Percentiles rank a stretch among this genome's conserved stretches.
phyloP scores from a whole-genome alignment of 2,888 invertebrate species.

The Agrenia bidenticulata region DNA sequence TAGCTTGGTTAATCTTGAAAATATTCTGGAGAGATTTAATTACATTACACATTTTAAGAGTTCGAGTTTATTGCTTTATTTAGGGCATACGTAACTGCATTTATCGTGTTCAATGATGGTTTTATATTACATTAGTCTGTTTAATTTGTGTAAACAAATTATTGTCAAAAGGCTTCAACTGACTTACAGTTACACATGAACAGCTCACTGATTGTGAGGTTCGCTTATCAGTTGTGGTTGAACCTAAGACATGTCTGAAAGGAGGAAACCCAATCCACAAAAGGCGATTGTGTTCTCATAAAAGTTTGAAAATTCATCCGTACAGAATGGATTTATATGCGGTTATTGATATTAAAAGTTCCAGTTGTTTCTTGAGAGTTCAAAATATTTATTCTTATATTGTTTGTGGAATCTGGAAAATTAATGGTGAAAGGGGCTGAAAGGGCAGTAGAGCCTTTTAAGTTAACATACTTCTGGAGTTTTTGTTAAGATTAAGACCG shows the following conservation, averaged over 20 bases:
- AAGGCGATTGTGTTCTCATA: constrained; percentile 4
- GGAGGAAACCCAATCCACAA: constrained; percentile 10
- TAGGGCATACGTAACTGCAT: background rate
- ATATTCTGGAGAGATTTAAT: no score
- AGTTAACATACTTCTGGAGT: no score
- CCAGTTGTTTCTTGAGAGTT: no score
- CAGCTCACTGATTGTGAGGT: background rate
- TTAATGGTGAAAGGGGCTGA: no score
- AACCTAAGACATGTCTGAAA: constrained; percentile 8
- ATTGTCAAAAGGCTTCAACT: background rate
- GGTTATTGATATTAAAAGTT: no score
- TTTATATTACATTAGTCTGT: background rate
- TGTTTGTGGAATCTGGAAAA: no score
- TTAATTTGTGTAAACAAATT: constrained; percentile 3
- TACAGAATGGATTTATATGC: no score
- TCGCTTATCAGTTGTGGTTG: constrained; percentile 12
- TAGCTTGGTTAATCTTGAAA: no score
- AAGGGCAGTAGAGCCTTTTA: no score
- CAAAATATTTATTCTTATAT: no score
- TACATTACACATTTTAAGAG: no score
- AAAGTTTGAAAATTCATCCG: background rate
- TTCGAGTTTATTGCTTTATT: background rate
- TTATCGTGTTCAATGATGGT: background rate
- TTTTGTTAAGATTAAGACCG: no score
- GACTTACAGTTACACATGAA: background rate